Conservation (phyloP, 2,888 invertebrate genomes). For the Lepidonotus clava region DNA sequence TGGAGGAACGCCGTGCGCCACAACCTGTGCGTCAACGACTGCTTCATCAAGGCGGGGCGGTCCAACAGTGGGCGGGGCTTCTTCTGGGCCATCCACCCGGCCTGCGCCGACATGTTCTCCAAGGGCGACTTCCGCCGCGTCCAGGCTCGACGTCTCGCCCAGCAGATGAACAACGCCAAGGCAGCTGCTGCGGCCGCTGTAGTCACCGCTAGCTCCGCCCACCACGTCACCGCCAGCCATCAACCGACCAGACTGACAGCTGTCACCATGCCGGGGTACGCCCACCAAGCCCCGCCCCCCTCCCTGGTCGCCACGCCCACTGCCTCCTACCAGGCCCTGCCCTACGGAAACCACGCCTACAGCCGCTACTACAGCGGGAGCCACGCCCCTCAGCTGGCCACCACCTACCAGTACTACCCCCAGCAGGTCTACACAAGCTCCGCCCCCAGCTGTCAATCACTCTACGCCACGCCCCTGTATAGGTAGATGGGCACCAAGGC, state of each 20-base stretch:
- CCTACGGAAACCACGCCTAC: not conserved
- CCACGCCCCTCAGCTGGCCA: not conserved
- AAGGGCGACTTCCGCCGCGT: slow-evolving; percentile 55
- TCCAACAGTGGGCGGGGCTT: slow-evolving; percentile 51
- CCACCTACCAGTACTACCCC: not conserved
- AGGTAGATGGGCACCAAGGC: too few relatives aligned
- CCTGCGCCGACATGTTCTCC: slow-evolving; percentile 50
- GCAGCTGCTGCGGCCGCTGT: not conserved
- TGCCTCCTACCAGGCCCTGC: not conserved
- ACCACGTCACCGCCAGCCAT: not conserved
- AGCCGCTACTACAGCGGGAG: not conserved
- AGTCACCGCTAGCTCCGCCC: not conserved
- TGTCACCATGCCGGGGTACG: not conserved
- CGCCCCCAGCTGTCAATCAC: not conserved
- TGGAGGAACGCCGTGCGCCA: slow-evolving; percentile 60
- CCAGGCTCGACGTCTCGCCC: slow-evolving; percentile 36
- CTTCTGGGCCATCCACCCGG: slow-evolving; percentile 59
- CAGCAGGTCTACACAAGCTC: not conserved
- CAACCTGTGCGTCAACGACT: slow-evolving; percentile 59
- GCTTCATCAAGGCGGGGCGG: slow-evolving; percentile 56
- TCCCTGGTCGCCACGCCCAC: not conserved
- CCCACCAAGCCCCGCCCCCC: not conserved
- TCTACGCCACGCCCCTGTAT: slow-evolving; percentile 8
- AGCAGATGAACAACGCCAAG: slow-evolving; percentile 12
- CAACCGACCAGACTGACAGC: not conserved